phyloP scores from a whole-genome alignment of 2,797 vertebrate species.

The Cirrhinus mrigala region DNA sequence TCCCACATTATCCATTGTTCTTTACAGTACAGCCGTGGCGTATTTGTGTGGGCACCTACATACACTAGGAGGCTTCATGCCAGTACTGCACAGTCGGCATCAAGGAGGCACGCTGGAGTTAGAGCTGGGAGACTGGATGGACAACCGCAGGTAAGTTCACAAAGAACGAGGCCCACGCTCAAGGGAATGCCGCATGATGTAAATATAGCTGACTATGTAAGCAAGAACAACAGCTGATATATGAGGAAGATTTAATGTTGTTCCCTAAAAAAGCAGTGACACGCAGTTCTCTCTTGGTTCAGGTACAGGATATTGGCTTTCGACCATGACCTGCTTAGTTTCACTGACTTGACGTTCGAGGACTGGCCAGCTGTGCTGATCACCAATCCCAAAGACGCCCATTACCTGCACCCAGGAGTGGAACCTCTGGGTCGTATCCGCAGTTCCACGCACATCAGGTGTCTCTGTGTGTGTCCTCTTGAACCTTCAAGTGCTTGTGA shows the following conservation, averaged over 20 bases:
- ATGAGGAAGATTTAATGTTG: background rate
- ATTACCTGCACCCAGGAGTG: conserved; percentile 86
- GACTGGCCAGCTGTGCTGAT: conserved; percentile 94
- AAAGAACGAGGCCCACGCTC: background rate
- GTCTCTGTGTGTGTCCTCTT: conserved; percentile 63
- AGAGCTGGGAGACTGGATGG: conserved; percentile 97
- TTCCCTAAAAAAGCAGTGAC: background rate
- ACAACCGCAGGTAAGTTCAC: conserved; percentile 84
- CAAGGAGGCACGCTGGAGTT: conserved; percentile 90
- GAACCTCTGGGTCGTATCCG: conserved; percentile 88
- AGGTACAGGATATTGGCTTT: conserved; percentile 94
- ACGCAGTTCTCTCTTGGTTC: conserved; percentile 14
- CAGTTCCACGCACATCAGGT: conserved; percentile 95
- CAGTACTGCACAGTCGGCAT: conserved; percentile 90
- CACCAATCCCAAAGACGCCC: conserved; percentile 94
- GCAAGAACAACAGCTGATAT: conserved; percentile 3
- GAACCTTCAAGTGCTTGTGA: conserved; percentile 6
- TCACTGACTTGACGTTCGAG: conserved; percentile 89
- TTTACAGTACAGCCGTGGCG: conserved; percentile 87
- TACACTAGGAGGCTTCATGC: conserved; percentile 92
- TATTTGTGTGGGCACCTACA: conserved; percentile 97
- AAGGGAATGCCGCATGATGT: background rate
- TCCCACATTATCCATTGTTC: background rate
- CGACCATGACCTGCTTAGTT: conserved; percentile 96
- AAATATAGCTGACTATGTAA: conserved; percentile 18